These are phyloP conservation scores for Theocolax elegans DNA, from an alignment of 1,140 invertebrate species.

Conservation along the genomic window DNA sequence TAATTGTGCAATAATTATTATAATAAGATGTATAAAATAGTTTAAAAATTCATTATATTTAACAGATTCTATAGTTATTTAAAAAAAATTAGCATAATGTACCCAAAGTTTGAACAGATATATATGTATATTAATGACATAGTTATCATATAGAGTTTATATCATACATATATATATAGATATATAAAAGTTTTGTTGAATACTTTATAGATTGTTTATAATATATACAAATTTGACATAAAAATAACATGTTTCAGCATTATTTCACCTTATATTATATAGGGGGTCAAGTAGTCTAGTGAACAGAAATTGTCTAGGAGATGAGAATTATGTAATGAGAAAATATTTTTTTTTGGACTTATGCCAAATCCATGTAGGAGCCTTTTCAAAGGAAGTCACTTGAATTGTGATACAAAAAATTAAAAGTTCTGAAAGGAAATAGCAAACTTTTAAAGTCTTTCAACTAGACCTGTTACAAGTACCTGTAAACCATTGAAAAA, in stretches of 20 bases:
- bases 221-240: constrained; percentile 48
- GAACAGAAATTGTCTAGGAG: constrained; percentile 54
- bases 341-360: constrained; percentile 47
- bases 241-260: constrained; percentile 62
- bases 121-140: constrained; percentile 27
- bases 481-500: constrained; percentile 35
- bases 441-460: constrained; percentile 30
- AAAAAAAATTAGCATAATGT: no score
- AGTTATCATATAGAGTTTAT: constrained; percentile 16
- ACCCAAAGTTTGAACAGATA: constrained; percentile 50
- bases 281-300: constrained; percentile 50
- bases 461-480: constrained; percentile 36
- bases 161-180: constrained; percentile 38
- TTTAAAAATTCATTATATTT: not conserved
- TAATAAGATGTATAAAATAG: not conserved
- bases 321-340: constrained; percentile 58
- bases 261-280: constrained; percentile 62
- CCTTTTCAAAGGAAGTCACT: constrained; percentile 24
- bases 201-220: constrained; percentile 46
- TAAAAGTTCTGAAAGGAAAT: constrained; percentile 22
- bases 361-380: constrained; percentile 36
- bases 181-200: constrained; percentile 34
- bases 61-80: no score
- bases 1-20: no score
- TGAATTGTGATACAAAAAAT: not conserved